These are phyloP conservation scores for Chromis chromis DNA, from an alignment of 2,797 vertebrate genomes.

Conservation along the genomic window DNA sequence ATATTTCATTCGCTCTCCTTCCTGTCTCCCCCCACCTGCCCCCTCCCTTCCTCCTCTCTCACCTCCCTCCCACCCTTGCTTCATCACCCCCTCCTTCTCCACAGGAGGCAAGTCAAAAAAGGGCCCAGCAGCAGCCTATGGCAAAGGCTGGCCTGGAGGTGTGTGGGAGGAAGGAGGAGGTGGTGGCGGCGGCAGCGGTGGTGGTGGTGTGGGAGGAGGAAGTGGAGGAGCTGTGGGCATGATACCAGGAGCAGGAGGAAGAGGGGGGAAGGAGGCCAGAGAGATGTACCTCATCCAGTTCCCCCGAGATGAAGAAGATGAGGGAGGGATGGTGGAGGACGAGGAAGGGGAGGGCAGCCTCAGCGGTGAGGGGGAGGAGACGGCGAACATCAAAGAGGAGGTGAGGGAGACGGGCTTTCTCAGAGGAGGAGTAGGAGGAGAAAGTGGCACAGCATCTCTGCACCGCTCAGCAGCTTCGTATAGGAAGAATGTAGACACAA, in stretches of 20 bases:
- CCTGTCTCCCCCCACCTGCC: conserved; percentile 29
- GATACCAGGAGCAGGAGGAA: conserved; percentile 73
- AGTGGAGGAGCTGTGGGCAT: conserved; percentile 68
- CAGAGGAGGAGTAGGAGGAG: conserved; percentile 70
- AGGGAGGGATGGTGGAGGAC: conserved; percentile 79
- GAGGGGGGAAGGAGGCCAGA: conserved; percentile 82
- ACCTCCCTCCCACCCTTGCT: conserved; percentile 53
- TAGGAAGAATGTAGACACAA: conserved; percentile 21
- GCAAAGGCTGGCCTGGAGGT: conserved; percentile 80
- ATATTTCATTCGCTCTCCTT: conserved; percentile 63
- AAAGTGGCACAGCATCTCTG: conserved; percentile 75
- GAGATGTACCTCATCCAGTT: conserved; percentile 84
- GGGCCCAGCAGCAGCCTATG: conserved; percentile 72
- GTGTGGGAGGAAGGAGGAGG: conserved; percentile 78
- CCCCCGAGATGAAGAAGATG: conserved; percentile 79
- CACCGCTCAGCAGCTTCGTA: conserved; percentile 57
- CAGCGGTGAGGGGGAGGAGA: conserved; percentile 82
- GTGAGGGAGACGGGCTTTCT: conserved; percentile 79
- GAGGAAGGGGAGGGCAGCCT: conserved; percentile 83
- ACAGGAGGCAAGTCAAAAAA: conserved; percentile 85
- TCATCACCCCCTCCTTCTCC: conserved; percentile 62
- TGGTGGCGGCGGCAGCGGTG: neutral
- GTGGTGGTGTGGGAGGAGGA: conserved; percentile 66
- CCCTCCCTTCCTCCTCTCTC: conserved; percentile 39
- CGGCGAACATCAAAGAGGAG: conserved; percentile 85